Percentiles rank a stretch among this genome's conserved stretches.
Conservation (phyloP, 2,888 invertebrate genomes). For the Lasioglossum vierecki region DNA sequence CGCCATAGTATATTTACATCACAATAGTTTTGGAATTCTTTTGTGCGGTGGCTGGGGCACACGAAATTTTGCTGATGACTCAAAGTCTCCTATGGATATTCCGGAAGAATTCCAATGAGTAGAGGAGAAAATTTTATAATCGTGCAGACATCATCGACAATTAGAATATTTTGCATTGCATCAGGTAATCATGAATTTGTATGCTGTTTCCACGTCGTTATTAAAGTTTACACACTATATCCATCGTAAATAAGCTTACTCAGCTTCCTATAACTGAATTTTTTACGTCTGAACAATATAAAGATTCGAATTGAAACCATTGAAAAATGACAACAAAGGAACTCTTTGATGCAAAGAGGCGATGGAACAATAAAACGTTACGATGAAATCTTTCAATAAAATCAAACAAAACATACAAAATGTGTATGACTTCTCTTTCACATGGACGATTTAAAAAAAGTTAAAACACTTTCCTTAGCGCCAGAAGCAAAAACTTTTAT, state of each 20-base stretch:
- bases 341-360: background rate
- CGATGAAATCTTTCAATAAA: background rate
- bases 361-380: background rate
- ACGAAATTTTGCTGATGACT: background rate
- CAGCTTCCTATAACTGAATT: background rate
- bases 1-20: background rate
- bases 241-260: background rate
- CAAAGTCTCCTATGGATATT: background rate
- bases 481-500: background rate
- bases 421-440: background rate
- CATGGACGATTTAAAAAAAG: background rate
- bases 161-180: background rate
- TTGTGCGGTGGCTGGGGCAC: background rate
- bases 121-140: background rate
- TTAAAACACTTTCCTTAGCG: background rate
- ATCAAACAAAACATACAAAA: background rate
- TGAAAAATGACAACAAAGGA: background rate
- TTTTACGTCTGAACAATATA: background rate
- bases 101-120: background rate
- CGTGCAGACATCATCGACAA: background rate
- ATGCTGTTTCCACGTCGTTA: background rate
- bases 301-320: background rate
- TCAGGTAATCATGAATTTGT: background rate
- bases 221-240: background rate
- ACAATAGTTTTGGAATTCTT: slow-evolving; percentile 8